These are phyloP conservation scores for Trichomycterus rosablanca DNA, from an alignment of 2,113 vertebrate genomes.

Conservation along the genomic window DNA sequence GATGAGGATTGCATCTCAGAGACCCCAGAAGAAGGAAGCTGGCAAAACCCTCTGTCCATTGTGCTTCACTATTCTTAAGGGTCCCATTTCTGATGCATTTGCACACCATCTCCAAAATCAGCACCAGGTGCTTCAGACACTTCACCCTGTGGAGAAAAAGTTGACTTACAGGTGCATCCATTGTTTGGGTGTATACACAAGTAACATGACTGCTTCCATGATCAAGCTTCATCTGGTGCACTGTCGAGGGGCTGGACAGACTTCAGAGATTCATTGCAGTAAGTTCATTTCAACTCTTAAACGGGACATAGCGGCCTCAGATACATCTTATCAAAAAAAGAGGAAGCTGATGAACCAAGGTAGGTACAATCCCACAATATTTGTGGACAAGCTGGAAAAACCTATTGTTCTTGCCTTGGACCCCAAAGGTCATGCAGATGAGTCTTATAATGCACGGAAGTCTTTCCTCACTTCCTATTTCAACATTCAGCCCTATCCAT, in stretches of 20 bases:
- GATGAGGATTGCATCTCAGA: constrained; percentile 71
- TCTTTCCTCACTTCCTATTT: constrained; percentile 93
- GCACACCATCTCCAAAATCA: constrained; percentile 87
- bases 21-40: constrained; percentile 80
- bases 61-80: constrained; percentile 94
- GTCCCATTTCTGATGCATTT: constrained; percentile 86
- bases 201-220: constrained; percentile 97
- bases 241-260: constrained; percentile 89
- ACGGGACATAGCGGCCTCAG: constrained; percentile 74
- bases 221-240: constrained; percentile 95
- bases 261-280: constrained; percentile 70
- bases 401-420: constrained; percentile 79
- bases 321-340: constrained; percentile 74
- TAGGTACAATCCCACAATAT: constrained; percentile 65
- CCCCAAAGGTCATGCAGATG: constrained; percentile 85
- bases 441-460: constrained; percentile 91
- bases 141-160: constrained; percentile 96
- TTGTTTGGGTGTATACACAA: constrained; percentile 94
- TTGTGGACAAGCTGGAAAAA: constrained; percentile 72
- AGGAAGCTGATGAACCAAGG: constrained; percentile 69
- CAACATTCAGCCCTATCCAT: constrained; percentile 86
- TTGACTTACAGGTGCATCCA: constrained; percentile 98
- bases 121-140: constrained; percentile 94
- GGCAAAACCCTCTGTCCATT: constrained; percentile 92
- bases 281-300: constrained; percentile 75